Percentiles rank a stretch among this genome's conserved stretches.
Evolutionary conservation across 1,140 invertebrate species (phyloP).

Genomic region (Glomeris maerens): DNA sequence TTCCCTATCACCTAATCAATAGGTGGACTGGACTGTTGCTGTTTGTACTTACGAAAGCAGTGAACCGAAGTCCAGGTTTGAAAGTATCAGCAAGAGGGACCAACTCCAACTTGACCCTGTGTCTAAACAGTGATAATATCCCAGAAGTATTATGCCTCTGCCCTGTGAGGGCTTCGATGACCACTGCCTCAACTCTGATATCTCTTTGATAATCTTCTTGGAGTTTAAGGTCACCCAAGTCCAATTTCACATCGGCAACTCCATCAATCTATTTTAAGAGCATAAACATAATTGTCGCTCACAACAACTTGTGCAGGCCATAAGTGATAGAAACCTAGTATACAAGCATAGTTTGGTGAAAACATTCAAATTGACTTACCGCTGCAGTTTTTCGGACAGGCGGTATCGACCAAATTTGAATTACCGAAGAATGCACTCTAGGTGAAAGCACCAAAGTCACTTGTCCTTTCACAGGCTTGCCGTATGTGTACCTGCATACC

Average conservation of each 20-base stretch:
- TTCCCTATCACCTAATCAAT: slow-evolving; percentile 5
- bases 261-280: slow-evolving; percentile 49
- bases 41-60: slow-evolving; percentile 49
- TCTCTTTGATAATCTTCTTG: slow-evolving; percentile 57
- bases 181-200: slow-evolving; percentile 56
- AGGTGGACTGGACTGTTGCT: background rate
- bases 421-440: slow-evolving; percentile 9
- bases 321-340: slow-evolving; percentile 19
- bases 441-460: slow-evolving; percentile 24
- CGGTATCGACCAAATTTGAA: slow-evolving; percentile 6
- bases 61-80: slow-evolving; percentile 72
- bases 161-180: slow-evolving; percentile 64
- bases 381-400: slow-evolving; percentile 17
- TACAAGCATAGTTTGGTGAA: too few relatives aligned
- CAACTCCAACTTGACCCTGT: slow-evolving; percentile 67
- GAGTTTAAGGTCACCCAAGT: slow-evolving; percentile 49
- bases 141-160: slow-evolving; percentile 62
- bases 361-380: too few relatives aligned
- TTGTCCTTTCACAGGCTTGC: slow-evolving; percentile 50
- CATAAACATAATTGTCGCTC: slow-evolving; percentile 29
- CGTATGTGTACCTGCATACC: slow-evolving; percentile 48
- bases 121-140: slow-evolving; percentile 56
- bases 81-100: slow-evolving; percentile 55
- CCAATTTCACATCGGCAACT: slow-evolving; percentile 55
- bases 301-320: background rate